These are phyloP conservation scores for Chelonia mydas DNA, from an alignment of 2,797 vertebrate species.

Conservation along the genomic window DNA sequence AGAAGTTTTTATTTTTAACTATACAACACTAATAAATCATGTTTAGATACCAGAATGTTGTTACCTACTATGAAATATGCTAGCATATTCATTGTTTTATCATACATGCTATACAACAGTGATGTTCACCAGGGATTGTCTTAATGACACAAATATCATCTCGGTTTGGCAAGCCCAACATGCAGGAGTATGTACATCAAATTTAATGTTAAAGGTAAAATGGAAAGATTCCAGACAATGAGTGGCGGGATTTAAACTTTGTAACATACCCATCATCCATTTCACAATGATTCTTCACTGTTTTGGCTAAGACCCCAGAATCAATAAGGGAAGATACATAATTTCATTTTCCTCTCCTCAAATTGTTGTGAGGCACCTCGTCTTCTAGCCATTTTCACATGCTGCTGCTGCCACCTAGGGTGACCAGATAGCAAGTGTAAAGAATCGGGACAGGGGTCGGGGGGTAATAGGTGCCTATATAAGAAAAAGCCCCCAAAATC, in stretches of 20 bases:
- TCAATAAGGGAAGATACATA: neutral
- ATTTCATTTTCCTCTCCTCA: neutral
- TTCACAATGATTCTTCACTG: neutral
- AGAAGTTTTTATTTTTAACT: neutral
- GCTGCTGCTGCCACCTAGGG: too few relatives aligned
- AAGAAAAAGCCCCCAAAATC: too few relatives aligned
- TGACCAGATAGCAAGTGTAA: too few relatives aligned
- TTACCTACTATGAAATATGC: neutral
- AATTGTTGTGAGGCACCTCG: neutral
- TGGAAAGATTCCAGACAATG: neutral
- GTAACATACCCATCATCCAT: neutral
- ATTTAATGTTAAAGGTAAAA: neutral
- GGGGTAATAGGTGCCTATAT: too few relatives aligned
- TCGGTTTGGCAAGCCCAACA: neutral
- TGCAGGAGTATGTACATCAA: neutral
- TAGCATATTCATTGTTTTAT: neutral
- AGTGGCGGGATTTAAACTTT: neutral
- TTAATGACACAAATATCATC: neutral
- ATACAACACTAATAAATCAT: neutral
- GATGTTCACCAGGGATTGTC: neutral
- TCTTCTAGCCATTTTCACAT: neutral
- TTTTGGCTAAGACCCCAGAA: neutral
- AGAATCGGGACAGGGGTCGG: too few relatives aligned
- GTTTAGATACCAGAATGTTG: neutral
- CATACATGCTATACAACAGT: neutral